A percentile compares a stretch with the other conserved stretches of the same genome.
phyloP scores from a whole-genome alignment of 2,888 invertebrate species.

The Tachina fera region DNA sequence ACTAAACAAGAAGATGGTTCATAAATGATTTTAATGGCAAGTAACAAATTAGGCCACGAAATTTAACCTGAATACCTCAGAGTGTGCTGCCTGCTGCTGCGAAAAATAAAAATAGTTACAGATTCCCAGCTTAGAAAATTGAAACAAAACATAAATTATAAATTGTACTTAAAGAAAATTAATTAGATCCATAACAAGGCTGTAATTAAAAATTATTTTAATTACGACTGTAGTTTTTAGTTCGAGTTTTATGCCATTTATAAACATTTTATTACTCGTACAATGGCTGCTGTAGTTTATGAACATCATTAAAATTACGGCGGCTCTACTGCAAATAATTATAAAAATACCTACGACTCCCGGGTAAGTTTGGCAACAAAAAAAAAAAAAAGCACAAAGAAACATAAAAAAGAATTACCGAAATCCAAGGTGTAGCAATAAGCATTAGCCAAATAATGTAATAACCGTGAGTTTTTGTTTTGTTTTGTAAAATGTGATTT shows the following conservation, averaged over 20 bases:
- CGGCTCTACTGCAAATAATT: conserved; percentile 36
- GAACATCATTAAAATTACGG: conserved; percentile 51
- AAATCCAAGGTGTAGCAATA: conserved; percentile 47
- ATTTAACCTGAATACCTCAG: conserved; percentile 32
- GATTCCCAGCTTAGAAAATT: conserved; percentile 24
- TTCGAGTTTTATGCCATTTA: background rate
- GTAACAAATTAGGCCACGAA: conserved; percentile 58
- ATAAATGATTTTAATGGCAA: conserved; percentile 32
- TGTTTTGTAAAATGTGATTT: background rate
- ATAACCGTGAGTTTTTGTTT: conserved; percentile 18
- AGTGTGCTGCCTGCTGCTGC: background rate
- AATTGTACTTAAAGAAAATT: conserved; percentile 56
- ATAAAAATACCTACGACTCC: background rate
- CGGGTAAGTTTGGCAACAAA: background rate
- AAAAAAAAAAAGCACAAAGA: background rate
- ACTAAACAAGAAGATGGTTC: conserved; percentile 1
- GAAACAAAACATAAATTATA: conserved; percentile 20
- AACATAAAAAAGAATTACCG: conserved; percentile 12
- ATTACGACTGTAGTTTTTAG: background rate
- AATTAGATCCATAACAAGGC: conserved; percentile 58
- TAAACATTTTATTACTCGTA: conserved; percentile 9
- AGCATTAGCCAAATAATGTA: conserved; percentile 14
- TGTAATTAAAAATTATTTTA: conserved; percentile 66
- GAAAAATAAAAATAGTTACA: background rate
- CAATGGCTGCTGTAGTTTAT: conserved; percentile 7